phyloP scores from a whole-genome alignment of 2,797 vertebrate species.

The Oophaga sylvatica region DNA sequence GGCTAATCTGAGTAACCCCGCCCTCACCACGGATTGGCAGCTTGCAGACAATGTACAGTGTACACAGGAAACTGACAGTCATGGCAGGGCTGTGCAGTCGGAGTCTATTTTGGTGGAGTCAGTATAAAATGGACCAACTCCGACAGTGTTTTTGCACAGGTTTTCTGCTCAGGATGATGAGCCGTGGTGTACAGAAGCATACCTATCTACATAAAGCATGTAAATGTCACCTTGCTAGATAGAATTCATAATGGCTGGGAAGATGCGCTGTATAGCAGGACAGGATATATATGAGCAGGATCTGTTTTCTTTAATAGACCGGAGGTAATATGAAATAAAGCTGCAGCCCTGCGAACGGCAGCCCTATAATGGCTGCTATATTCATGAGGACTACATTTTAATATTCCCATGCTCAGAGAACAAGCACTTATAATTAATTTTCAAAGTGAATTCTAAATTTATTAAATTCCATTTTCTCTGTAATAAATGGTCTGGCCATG shows the following conservation, averaged over 20 bases:
- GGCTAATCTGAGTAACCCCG: too few relatives aligned
- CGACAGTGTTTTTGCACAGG: too few relatives aligned
- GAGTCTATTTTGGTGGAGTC: too few relatives aligned
- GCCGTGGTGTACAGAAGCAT: background rate
- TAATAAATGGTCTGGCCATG: constrained; percentile 6
- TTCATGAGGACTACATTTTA: constrained; percentile 39
- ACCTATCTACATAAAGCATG: background rate
- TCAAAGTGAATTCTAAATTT: constrained; percentile 36
- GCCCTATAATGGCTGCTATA: constrained; percentile 16
- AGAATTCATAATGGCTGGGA: background rate
- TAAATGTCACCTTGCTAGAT: background rate
- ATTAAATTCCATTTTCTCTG: constrained; percentile 39
- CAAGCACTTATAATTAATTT: constrained; percentile 34
- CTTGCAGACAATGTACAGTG: too few relatives aligned
- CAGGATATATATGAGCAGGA: constrained; percentile 9
- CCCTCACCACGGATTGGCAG: too few relatives aligned
- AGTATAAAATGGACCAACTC: too few relatives aligned
- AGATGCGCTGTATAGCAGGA: background rate
- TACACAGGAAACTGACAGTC: too few relatives aligned
- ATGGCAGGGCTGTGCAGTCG: too few relatives aligned
- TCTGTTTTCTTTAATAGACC: background rate
- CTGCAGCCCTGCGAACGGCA: background rate
- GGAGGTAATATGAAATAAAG: background rate
- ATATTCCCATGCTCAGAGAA: constrained; percentile 20
- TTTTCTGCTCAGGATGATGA: background rate